Conservation (phyloP, 2,797 vertebrate genomes). For the Peromyscus eremicus region DNA sequence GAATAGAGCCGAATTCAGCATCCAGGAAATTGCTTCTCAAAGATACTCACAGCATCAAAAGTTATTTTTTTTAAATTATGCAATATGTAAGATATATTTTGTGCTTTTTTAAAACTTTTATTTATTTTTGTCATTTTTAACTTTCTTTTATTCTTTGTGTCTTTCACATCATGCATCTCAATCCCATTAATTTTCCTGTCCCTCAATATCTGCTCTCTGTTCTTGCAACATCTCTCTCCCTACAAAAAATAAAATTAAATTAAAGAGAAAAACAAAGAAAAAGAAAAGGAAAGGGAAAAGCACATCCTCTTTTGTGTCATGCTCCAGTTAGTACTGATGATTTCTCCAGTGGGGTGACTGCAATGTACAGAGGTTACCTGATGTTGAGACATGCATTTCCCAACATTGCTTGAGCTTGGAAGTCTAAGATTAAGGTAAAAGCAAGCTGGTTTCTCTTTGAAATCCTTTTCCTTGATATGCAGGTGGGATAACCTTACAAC, state of each 20-base stretch:
- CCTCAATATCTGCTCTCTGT: too few relatives aligned
- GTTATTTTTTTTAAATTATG: slow-evolving; percentile 75
- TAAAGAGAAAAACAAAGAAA: too few relatives aligned
- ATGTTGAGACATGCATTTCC: neutral
- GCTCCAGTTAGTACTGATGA: slow-evolving; percentile 53
- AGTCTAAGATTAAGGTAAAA: neutral
- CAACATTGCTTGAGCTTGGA: neutral
- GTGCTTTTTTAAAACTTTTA: neutral
- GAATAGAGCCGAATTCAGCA: slow-evolving; percentile 75
- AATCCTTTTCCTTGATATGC: neutral
- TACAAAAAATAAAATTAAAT: too few relatives aligned
- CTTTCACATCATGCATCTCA: neutral
- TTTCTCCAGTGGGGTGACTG: neutral
- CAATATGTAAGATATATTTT: slow-evolving; percentile 70
- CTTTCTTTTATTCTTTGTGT: neutral
- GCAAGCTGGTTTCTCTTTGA: neutral
- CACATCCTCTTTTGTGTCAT: neutral
- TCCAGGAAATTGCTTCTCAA: slow-evolving; percentile 77
- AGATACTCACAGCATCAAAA: slow-evolving; percentile 61
- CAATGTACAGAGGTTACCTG: neutral
- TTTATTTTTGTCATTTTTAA: neutral
- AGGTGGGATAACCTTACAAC: fast-evolving
- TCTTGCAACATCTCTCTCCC: too few relatives aligned
- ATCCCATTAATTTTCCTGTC: neutral
- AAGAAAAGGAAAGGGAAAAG: too few relatives aligned